Base-by-base conservation (phyloP, 2,888 invertebrate species). In the Drosophila glabriapex region DNA sequence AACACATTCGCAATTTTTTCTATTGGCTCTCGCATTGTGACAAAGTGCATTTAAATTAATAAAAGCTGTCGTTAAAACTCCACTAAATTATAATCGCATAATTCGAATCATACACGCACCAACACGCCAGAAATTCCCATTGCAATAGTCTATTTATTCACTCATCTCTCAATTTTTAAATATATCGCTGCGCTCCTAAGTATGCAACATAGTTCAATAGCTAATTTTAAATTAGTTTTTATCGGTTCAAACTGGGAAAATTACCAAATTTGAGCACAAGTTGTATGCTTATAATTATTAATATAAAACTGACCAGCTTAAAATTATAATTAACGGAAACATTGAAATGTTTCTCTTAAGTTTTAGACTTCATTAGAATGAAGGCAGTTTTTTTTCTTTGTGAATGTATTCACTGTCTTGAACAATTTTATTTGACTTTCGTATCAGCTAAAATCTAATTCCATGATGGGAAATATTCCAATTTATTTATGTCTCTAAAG, bases 51-150 rank as follows among this genome's bases (percentile, higher is more conserved):
- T 61, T 49, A 52, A 49, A 52, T 16, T 39, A 53, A 43, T 39
- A 68, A 75, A 49, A 41, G 37, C 71, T 68, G 50, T 19, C 46
- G 74, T 61, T 73, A 53, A 69, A 80, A 70, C 60, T 80, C 60
- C 68, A 87, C 87, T 83, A 80, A 85, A 83, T 79, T 82, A 80
- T 74, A 64, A 82, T 73, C 70, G 50, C 62, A 78, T 68, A 77
- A 78, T 85, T 67, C 63, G 65, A 70, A 86, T 82, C 65, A 74
- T 73, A 43, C 39, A 68, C 50, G 62, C 60, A 63, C 54, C 69
- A 58, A 77, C 66, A 69, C 80, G 60, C 31, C 22, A 46, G 19
- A 7, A 41, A 52, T 52, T 54, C 10, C 31, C 12, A 37, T 71
- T 39, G n/a, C 19, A 60, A 55, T 22, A 25, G 35, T 12, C 37